A percentile compares a stretch with the other conserved stretches of the same genome.
Conservation (phyloP, 2,113 vertebrate species). For the Sinocyclocheilus grahami region DNA sequence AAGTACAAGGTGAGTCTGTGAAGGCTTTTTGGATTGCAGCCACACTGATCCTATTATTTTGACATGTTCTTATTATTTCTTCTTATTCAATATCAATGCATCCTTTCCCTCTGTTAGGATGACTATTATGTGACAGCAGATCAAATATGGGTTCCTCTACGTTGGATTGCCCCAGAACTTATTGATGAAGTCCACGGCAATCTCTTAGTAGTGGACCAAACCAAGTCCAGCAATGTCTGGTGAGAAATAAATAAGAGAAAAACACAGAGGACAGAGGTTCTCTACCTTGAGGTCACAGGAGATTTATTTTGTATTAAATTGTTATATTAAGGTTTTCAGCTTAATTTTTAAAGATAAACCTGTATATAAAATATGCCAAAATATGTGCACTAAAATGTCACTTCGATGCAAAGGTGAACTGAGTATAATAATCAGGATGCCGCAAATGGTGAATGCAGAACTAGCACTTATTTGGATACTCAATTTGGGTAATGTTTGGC, state of each 20-base stretch:
- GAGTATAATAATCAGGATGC: background rate
- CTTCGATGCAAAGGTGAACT: background rate
- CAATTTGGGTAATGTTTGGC: no score
- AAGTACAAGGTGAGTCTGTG: conserved; percentile 87
- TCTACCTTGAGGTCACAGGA: background rate
- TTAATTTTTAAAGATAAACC: no score
- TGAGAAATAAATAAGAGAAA: conserved; percentile 67
- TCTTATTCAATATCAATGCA: background rate
- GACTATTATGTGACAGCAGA: conserved; percentile 96
- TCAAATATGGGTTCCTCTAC: conserved; percentile 96
- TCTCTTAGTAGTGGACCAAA: conserved; percentile 92
- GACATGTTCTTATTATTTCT: background rate
- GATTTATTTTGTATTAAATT: no score
- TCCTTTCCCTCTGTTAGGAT: conserved; percentile 75
- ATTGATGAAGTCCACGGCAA: conserved; percentile 97
- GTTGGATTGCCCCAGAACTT: conserved; percentile 97
- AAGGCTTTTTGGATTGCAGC: background rate
- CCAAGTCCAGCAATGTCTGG: conserved; percentile 96
- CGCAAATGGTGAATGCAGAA: background rate
- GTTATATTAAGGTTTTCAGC: no score
- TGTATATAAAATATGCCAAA: no score
- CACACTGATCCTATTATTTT: background rate
- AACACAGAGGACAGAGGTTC: background rate
- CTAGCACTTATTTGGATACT: background rate
- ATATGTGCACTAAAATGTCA: background rate